A percentile compares a stretch with the other conserved stretches of the same genome.
phyloP scores from a whole-genome alignment of 1,140 invertebrate species.

The Eurosta solidaginis region DNA sequence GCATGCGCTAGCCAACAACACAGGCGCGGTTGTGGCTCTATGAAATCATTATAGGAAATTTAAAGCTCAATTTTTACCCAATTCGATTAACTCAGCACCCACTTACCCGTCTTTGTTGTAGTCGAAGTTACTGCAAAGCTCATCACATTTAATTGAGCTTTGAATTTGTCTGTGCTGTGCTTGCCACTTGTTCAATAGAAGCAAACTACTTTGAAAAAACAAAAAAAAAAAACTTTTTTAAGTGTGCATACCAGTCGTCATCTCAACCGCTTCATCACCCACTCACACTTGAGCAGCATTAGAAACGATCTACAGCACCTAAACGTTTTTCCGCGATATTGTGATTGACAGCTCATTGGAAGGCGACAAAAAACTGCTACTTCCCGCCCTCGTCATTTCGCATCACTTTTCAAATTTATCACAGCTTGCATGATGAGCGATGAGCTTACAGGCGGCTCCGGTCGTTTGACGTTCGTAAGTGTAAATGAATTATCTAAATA shows the following conservation, averaged over 20 bases:
- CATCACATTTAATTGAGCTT: no score
- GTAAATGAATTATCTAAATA: background rate
- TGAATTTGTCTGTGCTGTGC: no score
- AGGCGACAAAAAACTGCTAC: background rate
- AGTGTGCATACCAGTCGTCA: no score
- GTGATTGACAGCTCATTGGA: background rate
- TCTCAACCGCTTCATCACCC: background rate
- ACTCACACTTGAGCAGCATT: background rate
- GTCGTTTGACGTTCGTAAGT: background rate
- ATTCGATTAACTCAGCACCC: background rate
- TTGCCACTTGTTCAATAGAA: no score
- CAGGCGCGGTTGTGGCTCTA: background rate
- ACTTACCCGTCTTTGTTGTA: background rate
- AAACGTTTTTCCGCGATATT: background rate
- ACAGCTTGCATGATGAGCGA: no score
- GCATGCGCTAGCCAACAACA: no score
- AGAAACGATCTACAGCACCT: background rate
- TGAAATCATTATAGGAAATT: background rate
- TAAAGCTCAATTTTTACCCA: background rate
- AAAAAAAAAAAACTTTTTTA: no score
- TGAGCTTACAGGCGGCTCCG: background rate
- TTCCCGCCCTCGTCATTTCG: background rate
- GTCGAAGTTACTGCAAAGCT: no score
- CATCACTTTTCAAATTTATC: background rate
- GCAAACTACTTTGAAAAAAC: no score